These are phyloP conservation scores for Synchiropus splendidus DNA, from an alignment of 2,113 vertebrate genomes.

Conservation along the genomic window DNA sequence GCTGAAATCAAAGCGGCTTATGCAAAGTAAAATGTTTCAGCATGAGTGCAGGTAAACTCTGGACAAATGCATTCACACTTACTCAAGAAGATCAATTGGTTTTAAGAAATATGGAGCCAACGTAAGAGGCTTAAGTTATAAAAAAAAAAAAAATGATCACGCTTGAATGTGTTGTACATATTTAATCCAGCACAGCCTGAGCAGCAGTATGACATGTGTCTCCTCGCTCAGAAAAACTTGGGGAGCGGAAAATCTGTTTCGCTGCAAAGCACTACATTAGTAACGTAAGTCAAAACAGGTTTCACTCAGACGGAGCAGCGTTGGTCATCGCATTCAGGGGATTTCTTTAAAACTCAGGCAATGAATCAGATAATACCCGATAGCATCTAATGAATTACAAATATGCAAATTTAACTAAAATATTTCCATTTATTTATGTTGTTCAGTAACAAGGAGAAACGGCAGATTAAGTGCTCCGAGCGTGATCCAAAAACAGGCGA, in stretches of 20 bases:
- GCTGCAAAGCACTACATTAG: constrained; percentile 7
- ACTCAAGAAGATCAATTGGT: constrained; percentile 51
- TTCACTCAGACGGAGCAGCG: background rate
- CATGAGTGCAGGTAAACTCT: constrained; percentile 46
- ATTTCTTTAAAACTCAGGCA: no score
- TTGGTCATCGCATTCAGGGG: no score
- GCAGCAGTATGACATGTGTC: constrained; percentile 53
- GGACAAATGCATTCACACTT: constrained; percentile 44
- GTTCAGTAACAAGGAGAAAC: no score
- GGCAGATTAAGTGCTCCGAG: no score
- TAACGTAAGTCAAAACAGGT: constrained; percentile 18
- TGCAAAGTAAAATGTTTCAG: constrained; percentile 4
- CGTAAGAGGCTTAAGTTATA: constrained; percentile 68
- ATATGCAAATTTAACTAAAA: no score
- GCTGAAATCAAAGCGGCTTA: constrained; percentile 9
- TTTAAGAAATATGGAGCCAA: constrained; percentile 60
- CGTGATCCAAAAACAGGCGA: no score
- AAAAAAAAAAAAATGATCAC: constrained; percentile 67
- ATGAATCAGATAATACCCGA: no score
- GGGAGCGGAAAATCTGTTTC: constrained; percentile 6
- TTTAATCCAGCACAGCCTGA: constrained; percentile 56
- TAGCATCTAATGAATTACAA: no score
- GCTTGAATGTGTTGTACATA: constrained; percentile 64
- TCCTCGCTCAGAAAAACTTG: constrained; percentile 31
- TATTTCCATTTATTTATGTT: no score